phyloP scores from a whole-genome alignment of 2,113 vertebrate species.

The Hucho hucho region DNA sequence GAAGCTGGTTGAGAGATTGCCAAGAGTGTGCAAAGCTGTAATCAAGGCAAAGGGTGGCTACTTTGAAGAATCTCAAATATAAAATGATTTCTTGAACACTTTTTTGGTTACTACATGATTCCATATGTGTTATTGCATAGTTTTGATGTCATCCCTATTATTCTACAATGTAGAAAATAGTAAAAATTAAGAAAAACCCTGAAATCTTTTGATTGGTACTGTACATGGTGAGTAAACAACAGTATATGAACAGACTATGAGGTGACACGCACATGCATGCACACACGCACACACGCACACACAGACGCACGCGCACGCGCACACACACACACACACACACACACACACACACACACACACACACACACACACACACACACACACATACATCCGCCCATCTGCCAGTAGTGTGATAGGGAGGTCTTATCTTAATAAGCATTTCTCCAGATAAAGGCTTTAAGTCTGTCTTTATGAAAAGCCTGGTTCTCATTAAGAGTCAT shows the following conservation, averaged over 20 bases:
- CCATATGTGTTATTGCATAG: too few relatives aligned
- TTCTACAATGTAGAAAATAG: too few relatives aligned
- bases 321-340: background rate
- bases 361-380: conserved; percentile 1
- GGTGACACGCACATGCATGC: background rate
- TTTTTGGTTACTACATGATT: too few relatives aligned
- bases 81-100: too few relatives aligned
- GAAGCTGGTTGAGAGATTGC: too few relatives aligned
- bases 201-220: too few relatives aligned
- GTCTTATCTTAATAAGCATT: conserved; percentile 21
- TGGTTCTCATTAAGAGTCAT: conserved; percentile 61
- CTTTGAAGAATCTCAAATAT: too few relatives aligned
- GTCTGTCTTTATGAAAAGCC: background rate
- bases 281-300: conserved; percentile 1
- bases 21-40: too few relatives aligned
- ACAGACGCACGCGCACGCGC: conserved; percentile 2
- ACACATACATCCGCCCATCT: background rate
- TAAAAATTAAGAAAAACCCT: too few relatives aligned
- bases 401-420: conserved; percentile 6
- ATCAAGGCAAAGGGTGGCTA: too few relatives aligned
- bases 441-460: background rate
- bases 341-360: conserved; percentile 3
- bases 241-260: background rate
- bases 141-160: too few relatives aligned
- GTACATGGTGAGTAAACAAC: too few relatives aligned